Base-by-base conservation (phyloP, 2,888 invertebrate species). In the Lasioglossum morio region DNA sequence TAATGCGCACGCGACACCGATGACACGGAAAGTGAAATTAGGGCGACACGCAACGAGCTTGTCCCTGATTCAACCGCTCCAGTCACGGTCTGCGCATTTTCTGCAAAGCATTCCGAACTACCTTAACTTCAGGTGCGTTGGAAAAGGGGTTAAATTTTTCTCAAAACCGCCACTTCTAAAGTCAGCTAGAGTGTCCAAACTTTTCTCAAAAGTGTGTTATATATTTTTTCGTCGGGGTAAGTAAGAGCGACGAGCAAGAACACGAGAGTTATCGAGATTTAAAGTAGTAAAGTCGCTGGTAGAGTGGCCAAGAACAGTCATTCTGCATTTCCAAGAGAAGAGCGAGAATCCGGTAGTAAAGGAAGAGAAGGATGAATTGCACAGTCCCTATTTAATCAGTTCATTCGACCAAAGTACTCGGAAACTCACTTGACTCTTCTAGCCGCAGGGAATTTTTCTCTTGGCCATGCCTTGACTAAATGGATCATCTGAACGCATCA, bases 21-120 rank as follows among this genome's bases (percentile, higher is more conserved):
- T 30, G 63, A 63, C 63, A 63, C 63, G 27, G 63, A 63, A 63
- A 63, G 63, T 63, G 63, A 63, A 63, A 63, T 63, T 63, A 63
- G 63, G 63, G 0, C 63, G 14, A 16, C 16, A 63, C 63, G 63
- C 63, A 30, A 63, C 16, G 16, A 5, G 30, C 12, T 63, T 16
- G 57, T 57, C 57, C 2, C 4, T 30, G 27, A 16, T 63, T 63
- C 63, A 63, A 30, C 63, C 63, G 63, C 30, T 60, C n/a, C 53
- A 53, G n/a, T 57, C 30, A 63, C 27, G 63, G 63, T 30, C 63
- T 30, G 30, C 30, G 16, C 16, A 63, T 30, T 27, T 63, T 60
- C 30, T 7, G 5, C 63, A 16, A 16, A 30, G 63, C 5, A 5
- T 63, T 7, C 27, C 12, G 60, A 60, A 60, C 60, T 30, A 14